Conservation (phyloP, 2,113 vertebrate species). For the Sitta europaea region DNA sequence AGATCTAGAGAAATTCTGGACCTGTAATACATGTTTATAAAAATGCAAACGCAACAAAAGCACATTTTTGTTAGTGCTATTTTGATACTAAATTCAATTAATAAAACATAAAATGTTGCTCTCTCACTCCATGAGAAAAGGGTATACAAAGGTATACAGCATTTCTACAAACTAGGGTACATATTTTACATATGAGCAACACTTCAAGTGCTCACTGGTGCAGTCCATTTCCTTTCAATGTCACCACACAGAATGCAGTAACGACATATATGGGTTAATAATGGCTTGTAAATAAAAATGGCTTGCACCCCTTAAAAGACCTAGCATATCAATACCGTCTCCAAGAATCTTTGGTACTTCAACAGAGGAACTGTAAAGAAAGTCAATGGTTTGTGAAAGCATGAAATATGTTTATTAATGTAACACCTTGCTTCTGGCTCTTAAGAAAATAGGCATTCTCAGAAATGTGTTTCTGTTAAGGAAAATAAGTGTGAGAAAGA, state of each 20-base stretch:
- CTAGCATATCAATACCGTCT: accelerated
- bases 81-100: not conserved
- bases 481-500: not conserved
- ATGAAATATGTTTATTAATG: not conserved
- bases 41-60: not conserved
- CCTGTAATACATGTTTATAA: not conserved
- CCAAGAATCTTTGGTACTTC: not conserved
- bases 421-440: not conserved
- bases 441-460: not conserved
- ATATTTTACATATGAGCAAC: not conserved
- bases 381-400: not conserved
- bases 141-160: not conserved
- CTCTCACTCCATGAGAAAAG: not conserved
- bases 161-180: not conserved
- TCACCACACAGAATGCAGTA: not conserved
- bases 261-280: not conserved
- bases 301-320: not conserved
- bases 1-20: not conserved
- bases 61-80: not conserved
- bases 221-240: not conserved
- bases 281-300: not conserved
- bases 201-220: constrained; percentile 52
- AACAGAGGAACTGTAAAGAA: not conserved
- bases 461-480: not conserved
- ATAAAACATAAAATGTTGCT: not conserved